Base-by-base conservation (phyloP, 2,113 vertebrate genomes). In the Xyliphius kryptos region DNA sequence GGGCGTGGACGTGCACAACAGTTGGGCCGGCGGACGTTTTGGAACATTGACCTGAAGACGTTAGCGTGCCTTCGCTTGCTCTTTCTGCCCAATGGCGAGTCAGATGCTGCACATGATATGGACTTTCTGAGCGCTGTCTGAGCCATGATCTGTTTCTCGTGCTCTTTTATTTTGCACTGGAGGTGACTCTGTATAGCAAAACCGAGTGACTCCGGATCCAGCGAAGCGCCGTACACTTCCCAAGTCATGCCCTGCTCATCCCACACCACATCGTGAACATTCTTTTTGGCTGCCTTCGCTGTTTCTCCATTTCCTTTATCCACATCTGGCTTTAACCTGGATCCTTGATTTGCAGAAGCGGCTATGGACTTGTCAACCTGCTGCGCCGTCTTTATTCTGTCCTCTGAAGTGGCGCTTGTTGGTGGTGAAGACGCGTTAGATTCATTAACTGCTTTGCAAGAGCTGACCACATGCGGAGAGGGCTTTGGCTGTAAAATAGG, bases 241-340 rank as follows among this genome's bases (percentile, higher is more conserved):
- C 96, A 99, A 0, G 96, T 99, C 96, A 99, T 99, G 56, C 96
- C 96, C 70, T 99, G 94, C 61, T 98, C 96, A 0, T 99, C 96
- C 96, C 96, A 99, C 44, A 94, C 81, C 0, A 99, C 96, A 17
- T 98, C 95, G 2, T 92, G 85, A 61, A 98, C 66, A 0, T n/a
- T n/a, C n/a, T n/a, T n/a, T n/a, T n/a, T n/a, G n/a, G n/a, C n/a
- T n/a, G n/a, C n/a, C n/a, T n/a, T n/a, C n/a, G n/a, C n/a, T n/a
- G n/a, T n/a, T n/a, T n/a, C n/a, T n/a, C n/a, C n/a, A n/a, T n/a
- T n/a, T n/a, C n/a, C n/a, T n/a, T n/a, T n/a, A n/a, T n/a, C n/a
- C n/a, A n/a, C n/a, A n/a, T n/a, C n/a, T n/a, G n/a, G n/a, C n/a
- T n/a, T n/a, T n/a, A n/a, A n/a, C n/a, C n/a, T n/a, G n/a, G n/a